Conservation (phyloP, 2,888 invertebrate genomes). For the Andrena chrysosceles region DNA sequence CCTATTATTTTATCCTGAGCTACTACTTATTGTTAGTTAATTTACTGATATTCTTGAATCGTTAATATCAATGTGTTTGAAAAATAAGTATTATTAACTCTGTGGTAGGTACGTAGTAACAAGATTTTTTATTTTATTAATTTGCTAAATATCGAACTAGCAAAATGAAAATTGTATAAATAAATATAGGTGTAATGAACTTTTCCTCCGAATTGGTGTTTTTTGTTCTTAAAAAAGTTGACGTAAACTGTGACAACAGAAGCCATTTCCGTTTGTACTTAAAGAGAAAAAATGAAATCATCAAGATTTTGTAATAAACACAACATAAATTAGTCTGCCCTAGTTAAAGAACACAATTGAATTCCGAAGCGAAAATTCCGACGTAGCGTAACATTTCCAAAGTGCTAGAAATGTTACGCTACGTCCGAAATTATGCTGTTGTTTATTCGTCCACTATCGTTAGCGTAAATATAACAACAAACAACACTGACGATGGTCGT, state of each 20-base stretch:
- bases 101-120: no score
- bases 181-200: neutral
- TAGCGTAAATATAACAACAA: constrained; percentile 21
- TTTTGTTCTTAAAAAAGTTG: neutral
- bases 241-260: neutral
- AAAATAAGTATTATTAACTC: no score
- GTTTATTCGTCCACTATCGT: constrained; percentile 27
- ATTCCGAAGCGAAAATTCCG: neutral
- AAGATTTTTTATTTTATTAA: no score
- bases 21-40: no score
- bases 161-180: no score
- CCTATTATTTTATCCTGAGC: no score
- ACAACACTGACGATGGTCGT: constrained; percentile 10
- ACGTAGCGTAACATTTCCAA: neutral
- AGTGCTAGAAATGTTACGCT: neutral
- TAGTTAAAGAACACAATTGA: neutral
- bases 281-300: neutral
- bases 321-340: neutral
- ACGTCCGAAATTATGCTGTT: neutral
- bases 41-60: no score
- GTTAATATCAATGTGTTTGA: no score
- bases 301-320: neutral
- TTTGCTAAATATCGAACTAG: no score
- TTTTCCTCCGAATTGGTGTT: neutral
- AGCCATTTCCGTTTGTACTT: neutral